phyloP scores from a whole-genome alignment of 2,888 invertebrate species.

The Oscheius onirici region DNA sequence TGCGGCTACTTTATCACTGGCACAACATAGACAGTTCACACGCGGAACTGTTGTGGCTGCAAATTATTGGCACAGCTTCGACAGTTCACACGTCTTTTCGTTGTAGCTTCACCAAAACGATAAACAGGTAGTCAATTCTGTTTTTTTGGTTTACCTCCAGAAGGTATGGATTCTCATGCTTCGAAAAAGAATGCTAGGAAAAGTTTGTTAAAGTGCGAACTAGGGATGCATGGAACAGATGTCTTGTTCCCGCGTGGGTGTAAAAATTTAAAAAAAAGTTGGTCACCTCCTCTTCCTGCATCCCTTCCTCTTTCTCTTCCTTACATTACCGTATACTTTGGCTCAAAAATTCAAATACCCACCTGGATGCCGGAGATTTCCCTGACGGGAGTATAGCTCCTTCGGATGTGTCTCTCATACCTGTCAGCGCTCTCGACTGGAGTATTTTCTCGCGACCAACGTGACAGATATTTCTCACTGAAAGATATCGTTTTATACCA shows the following conservation, averaged over 20 bases:
- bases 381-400: slow-evolving; percentile 70
- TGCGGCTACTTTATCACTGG: no score
- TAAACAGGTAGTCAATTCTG: no score
- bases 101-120: not conserved
- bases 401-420: slow-evolving; percentile 61
- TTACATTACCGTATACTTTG: not conserved
- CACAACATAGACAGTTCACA: no score
- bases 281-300: slow-evolving; percentile 11
- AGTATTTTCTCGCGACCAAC: slow-evolving; percentile 71
- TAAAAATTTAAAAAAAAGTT: slow-evolving; percentile 9
- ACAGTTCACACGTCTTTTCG: not conserved
- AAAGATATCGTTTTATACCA: slow-evolving; percentile 10
- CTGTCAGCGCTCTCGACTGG: slow-evolving; percentile 62
- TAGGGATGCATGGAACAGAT: not conserved
- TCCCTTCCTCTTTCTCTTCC: slow-evolving; percentile 17
- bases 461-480: slow-evolving; percentile 66
- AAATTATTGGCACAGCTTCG: no score
- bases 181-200: not conserved
- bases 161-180: no score
- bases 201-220: not conserved
- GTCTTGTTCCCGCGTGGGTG: not conserved
- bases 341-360: not conserved
- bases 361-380: slow-evolving; percentile 55
- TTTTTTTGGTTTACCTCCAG: no score
- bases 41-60: no score